These are phyloP conservation scores for Aphaenogaster ashmeadi DNA, from an alignment of 1,140 invertebrate species.

Conservation along the genomic window DNA sequence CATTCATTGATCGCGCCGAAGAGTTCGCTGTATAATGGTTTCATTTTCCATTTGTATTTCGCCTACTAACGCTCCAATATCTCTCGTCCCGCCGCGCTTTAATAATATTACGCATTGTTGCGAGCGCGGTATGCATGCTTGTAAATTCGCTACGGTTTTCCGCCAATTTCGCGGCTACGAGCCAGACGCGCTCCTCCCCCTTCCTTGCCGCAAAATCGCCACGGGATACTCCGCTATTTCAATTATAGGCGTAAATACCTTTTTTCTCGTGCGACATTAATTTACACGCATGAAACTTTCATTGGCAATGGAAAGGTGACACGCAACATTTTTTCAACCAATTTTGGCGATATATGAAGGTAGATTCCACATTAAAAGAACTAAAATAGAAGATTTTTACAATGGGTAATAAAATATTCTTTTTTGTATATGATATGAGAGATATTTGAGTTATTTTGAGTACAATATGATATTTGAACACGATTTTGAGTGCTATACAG, in stretches of 20 bases:
- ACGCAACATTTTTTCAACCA: neutral
- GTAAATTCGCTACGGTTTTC: slow-evolving; percentile 70
- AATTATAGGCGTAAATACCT: slow-evolving; percentile 43
- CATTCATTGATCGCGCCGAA: slow-evolving; percentile 65
- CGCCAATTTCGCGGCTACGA: slow-evolving; percentile 69
- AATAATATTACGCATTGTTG: slow-evolving; percentile 73
- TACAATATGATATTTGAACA: neutral
- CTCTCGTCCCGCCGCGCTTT: slow-evolving; percentile 48
- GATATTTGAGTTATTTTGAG: neutral
- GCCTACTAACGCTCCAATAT: slow-evolving; percentile 51
- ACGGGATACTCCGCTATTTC: slow-evolving; percentile 59
- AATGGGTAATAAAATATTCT: neutral
- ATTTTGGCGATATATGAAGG: neutral
- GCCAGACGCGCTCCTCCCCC: slow-evolving; percentile 53
- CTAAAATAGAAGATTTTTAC: neutral
- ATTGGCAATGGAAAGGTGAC: slow-evolving; percentile 9
- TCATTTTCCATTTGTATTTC: slow-evolving; percentile 62
- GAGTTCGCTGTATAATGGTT: slow-evolving; percentile 48
- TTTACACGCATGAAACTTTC: slow-evolving; percentile 24
- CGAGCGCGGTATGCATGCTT: slow-evolving; percentile 65
- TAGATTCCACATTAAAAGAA: neutral
- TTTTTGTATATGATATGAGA: neutral
- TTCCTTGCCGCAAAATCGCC: slow-evolving; percentile 56
- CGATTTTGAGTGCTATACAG: neutral
- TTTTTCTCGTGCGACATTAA: slow-evolving; percentile 19